phyloP scores from a whole-genome alignment of 2,113 vertebrate genomes.

The Anoplopoma fimbria region DNA sequence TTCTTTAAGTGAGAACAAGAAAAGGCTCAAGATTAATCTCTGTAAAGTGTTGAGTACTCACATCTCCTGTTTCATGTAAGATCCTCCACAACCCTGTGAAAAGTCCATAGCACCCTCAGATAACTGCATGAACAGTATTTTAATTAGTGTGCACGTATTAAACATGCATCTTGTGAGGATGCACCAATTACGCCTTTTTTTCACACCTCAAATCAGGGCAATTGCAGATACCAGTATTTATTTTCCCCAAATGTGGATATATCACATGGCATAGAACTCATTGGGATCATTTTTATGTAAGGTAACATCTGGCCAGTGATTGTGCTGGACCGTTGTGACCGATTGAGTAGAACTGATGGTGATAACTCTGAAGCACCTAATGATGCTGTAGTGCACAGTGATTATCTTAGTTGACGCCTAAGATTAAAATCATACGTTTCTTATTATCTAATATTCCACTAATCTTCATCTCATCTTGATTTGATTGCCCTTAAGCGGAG shows the following conservation, averaged over 20 bases:
- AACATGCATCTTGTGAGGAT: no score
- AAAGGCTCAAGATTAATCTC: no score
- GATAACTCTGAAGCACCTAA: neutral
- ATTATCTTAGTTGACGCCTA: neutral
- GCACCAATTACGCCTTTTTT: neutral
- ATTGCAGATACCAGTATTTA: neutral
- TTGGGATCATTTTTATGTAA: neutral
- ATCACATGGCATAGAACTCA: neutral
- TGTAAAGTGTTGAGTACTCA: no score
- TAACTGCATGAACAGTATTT: neutral
- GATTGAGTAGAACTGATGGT: no score
- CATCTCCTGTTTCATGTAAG: no score
- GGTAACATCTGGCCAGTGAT: neutral
- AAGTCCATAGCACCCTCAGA: neutral
- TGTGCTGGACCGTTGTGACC: neutral
- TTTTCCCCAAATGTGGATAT: neutral
- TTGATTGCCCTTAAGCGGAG: neutral
- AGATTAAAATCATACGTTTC: conserved; percentile 5
- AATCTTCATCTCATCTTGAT: conserved; percentile 10
- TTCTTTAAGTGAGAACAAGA: no score
- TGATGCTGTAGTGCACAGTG: neutral
- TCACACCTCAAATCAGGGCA: neutral
- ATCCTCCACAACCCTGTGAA: no score
- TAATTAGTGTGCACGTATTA: neutral
- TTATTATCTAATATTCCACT: neutral